A percentile compares a stretch with the other conserved stretches of the same genome.
Evolutionary conservation across 2,888 invertebrate species (phyloP).

Genomic region (Meganola albula): DNA sequence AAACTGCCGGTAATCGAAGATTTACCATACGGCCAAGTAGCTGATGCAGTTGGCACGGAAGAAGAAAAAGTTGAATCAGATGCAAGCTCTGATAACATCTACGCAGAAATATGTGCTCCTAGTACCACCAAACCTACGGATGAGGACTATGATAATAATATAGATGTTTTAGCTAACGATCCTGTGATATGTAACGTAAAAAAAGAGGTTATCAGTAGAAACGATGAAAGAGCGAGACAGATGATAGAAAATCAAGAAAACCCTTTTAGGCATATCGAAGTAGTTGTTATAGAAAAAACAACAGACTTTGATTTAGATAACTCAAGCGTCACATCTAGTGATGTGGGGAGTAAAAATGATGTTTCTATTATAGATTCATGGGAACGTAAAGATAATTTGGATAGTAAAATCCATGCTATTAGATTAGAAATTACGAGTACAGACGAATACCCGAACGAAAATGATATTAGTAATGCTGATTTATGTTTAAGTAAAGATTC

Average conservation of each 20-base stretch:
- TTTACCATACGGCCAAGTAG: constrained; percentile 83
- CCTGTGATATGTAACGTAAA: constrained; percentile 72
- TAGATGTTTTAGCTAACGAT: constrained; percentile 65
- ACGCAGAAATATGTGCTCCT: constrained; percentile 81
- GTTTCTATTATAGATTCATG: constrained; percentile 69
- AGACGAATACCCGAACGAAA: constrained; percentile 61
- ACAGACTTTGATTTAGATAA: constrained; percentile 69
- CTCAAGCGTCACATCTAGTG: constrained; percentile 64
- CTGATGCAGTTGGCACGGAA: constrained; percentile 77
- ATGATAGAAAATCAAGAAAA: constrained; percentile 69
- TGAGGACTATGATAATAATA: constrained; percentile 65
- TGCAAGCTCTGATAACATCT: constrained; percentile 80
- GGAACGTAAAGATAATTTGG: constrained; percentile 55
- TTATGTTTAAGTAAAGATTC: constrained; percentile 63
- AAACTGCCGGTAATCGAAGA: constrained; percentile 79
- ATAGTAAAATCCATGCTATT: constrained; percentile 67
- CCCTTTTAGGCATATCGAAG: constrained; percentile 72
- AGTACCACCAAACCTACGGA: constrained; percentile 54
- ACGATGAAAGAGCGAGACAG: constrained; percentile 65
- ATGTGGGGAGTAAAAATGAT: constrained; percentile 61
- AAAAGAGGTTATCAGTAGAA: constrained; percentile 66
- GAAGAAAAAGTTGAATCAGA: constrained; percentile 64
- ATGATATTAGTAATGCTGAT: constrained; percentile 51
- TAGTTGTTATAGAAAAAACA: constrained; percentile 72
- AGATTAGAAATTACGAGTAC: constrained; percentile 71